These are phyloP conservation scores for Phoenicopterus ruber DNA, from an alignment of 2,113 vertebrate genomes.

Conservation along the genomic window DNA sequence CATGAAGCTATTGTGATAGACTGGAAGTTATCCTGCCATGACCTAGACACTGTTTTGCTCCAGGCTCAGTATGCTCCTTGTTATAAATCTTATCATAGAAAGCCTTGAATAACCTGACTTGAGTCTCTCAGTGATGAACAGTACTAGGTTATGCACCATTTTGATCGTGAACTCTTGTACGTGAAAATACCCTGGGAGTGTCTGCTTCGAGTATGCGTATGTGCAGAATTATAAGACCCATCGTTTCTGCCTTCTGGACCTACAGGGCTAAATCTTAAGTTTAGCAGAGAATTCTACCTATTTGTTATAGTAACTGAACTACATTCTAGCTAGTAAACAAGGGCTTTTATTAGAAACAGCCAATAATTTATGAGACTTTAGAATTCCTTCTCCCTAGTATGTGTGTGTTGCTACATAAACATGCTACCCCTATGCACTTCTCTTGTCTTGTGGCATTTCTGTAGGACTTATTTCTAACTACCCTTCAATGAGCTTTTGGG, in stretches of 20 bases:
- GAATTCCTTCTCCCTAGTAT: not conserved
- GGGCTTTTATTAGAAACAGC: not conserved
- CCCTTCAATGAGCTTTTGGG: not conserved
- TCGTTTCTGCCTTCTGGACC: not conserved
- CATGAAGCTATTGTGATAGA: constrained; percentile 1
- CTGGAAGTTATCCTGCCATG: constrained; percentile 15
- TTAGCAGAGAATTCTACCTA: not conserved
- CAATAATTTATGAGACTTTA: not conserved
- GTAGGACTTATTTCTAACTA: not conserved
- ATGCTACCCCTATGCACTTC: not conserved
- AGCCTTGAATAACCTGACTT: constrained; percentile 31
- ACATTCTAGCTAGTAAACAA: not conserved
- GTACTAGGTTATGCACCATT: not conserved
- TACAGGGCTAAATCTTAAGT: not conserved
- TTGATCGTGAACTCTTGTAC: constrained; percentile 43
- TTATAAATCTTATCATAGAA: constrained; percentile 42
- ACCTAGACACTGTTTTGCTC: not conserved
- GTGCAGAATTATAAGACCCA: not conserved
- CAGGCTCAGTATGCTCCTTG: constrained; percentile 22
- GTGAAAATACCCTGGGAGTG: not conserved
- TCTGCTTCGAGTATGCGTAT: not conserved
- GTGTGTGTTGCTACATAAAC: not conserved
- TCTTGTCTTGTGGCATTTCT: not conserved
- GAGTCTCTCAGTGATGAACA: not conserved
- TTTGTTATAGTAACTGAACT: not conserved